Evolutionary conservation across 1,140 invertebrate genomes (phyloP).

Genomic region (Drosophila subpulchrella): DNA sequence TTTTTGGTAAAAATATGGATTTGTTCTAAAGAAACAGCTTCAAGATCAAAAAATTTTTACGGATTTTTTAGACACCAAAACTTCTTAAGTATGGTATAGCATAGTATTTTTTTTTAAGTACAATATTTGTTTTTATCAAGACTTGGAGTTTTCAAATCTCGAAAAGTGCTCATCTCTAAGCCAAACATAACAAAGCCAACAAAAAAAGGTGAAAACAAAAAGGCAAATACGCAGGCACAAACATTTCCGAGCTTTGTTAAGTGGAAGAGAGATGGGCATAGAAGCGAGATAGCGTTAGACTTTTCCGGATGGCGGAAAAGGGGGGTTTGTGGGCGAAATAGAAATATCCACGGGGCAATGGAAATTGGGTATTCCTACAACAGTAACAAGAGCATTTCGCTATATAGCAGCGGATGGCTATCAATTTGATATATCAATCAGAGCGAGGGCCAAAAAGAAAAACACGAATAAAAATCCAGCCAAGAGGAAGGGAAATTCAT

Average conservation of each 20-base stretch:
- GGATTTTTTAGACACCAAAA: too few relatives aligned
- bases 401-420: conserved; percentile 51
- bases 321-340: background rate
- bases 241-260: conserved; percentile 46
- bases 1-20: too few relatives aligned
- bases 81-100: too few relatives aligned
- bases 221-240: conserved; percentile 40
- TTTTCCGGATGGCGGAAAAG: background rate
- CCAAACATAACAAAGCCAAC: conserved; percentile 1
- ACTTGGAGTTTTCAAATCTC: background rate
- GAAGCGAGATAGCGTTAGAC: conserved; percentile 9
- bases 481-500: conserved; percentile 23
- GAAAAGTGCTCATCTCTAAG: background rate
- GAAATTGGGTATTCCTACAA: conserved; percentile 34
- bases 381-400: conserved; percentile 41
- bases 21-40: too few relatives aligned
- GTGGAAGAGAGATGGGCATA: conserved; percentile 33
- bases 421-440: conserved; percentile 82
- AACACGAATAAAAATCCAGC: conserved; percentile 5
- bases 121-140: too few relatives aligned
- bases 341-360: conserved; percentile 32
- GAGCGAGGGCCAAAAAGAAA: conserved; percentile 26
- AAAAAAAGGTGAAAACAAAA: conserved; percentile 10
- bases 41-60: too few relatives aligned
- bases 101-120: too few relatives aligned